Percentiles rank a stretch among this genome's conserved stretches.
phyloP scores from a whole-genome alignment of 2,888 invertebrate genomes.

The Argyresthia goedartella region DNA sequence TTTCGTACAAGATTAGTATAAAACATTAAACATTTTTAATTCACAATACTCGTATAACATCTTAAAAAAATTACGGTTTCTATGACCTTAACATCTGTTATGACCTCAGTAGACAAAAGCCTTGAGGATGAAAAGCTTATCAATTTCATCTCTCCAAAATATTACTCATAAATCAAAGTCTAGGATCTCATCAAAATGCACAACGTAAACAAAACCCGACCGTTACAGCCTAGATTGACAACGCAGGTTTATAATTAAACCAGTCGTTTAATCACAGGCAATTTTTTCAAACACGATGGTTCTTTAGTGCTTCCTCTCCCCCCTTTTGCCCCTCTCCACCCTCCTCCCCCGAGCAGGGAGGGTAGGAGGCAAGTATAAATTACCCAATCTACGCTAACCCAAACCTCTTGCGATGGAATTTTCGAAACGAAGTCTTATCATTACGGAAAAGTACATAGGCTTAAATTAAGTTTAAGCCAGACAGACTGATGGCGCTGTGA shows the following conservation, averaged over 20 bases:
- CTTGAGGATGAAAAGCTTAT: no score
- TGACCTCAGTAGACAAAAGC: no score
- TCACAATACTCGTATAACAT: background rate
- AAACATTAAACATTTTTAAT: background rate
- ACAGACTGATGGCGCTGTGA: slow-evolving; percentile 39
- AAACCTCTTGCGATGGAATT: slow-evolving; percentile 60
- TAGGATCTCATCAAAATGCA: background rate
- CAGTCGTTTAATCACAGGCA: slow-evolving; percentile 54
- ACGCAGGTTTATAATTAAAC: slow-evolving; percentile 39
- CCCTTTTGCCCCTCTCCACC: slow-evolving; percentile 18
- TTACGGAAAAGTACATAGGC: slow-evolving; percentile 55
- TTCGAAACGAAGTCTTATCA: slow-evolving; percentile 48
- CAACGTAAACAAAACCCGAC: background rate
- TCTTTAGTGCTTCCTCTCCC: slow-evolving; percentile 38
- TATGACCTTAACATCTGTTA: no score
- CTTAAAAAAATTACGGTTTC: no score
- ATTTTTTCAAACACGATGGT: slow-evolving; percentile 56
- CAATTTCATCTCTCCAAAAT: no score
- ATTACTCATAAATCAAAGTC: no score
- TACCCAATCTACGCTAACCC: slow-evolving; percentile 66
- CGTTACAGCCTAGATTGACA: background rate
- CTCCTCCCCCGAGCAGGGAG: no score
- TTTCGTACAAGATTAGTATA: background rate
- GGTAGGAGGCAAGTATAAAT: slow-evolving; percentile 62
- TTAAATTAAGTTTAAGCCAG: slow-evolving; percentile 41